Percentiles rank a stretch among this genome's conserved stretches.
Conservation (phyloP, 2,113 vertebrate genomes). For the Notarius lentiginosus region DNA sequence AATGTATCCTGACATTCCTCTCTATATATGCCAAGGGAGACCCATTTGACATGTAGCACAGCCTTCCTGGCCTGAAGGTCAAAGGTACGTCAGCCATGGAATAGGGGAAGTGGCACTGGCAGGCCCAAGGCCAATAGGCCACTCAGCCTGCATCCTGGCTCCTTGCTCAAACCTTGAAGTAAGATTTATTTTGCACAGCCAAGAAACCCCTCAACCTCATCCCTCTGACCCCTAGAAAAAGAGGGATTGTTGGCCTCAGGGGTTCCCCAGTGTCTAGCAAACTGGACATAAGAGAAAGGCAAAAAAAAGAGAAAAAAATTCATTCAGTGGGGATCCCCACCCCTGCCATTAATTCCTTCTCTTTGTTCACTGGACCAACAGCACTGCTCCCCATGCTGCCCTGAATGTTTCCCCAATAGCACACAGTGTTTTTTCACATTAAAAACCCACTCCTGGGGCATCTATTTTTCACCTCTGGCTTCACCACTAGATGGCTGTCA, state of each 20-base stretch:
- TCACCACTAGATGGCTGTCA: constrained; percentile 15
- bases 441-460: not conserved
- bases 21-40: not conserved
- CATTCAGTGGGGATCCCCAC: not conserved
- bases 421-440: not conserved
- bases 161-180: not conserved
- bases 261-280: not conserved
- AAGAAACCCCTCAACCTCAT: not conserved
- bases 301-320: not conserved
- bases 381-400: not conserved
- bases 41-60: not conserved
- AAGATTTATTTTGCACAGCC: not conserved
- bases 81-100: not conserved
- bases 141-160: not conserved
- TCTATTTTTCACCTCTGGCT: not conserved
- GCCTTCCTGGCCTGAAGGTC: not conserved
- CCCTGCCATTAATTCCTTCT: not conserved
- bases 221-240: not conserved
- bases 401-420: not conserved
- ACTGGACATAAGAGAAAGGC: not conserved
- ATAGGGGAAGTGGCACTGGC: not conserved
- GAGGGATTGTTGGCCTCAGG: not conserved
- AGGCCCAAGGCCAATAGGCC: not conserved
- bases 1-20: not conserved
- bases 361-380: not conserved